Base-by-base conservation (phyloP, 1,140 invertebrate genomes). In the Metaphire vulgaris region DNA sequence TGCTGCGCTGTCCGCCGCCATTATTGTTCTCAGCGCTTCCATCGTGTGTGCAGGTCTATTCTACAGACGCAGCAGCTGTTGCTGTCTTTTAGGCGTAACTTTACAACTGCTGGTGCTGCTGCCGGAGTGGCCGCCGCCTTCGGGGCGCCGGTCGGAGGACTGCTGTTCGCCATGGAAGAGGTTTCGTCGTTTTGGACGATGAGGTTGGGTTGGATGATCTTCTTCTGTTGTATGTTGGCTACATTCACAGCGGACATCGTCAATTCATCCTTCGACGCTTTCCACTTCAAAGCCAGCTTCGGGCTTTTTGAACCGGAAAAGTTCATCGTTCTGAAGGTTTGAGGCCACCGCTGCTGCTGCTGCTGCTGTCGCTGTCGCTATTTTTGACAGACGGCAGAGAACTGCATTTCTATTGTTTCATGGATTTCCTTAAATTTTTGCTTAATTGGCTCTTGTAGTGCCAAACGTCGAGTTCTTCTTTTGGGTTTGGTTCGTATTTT, bases 51-150 rank as follows among this genome's bases (percentile, higher is more conserved):
- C n/a, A n/a, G n/a, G n/a, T n/a, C n/a, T n/a, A n/a, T n/a, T n/a
- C n/a, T n/a, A n/a, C n/a, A n/a, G n/a, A n/a, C n/a, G n/a, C n/a
- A n/a, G n/a, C n/a, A n/a, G n/a, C n/a, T n/a, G n/a, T n/a, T n/a
- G n/a, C n/a, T n/a, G n/a, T n/a, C n/a, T n/a, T n/a, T n/a, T 84
- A 99, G 99, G 86, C 87, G 97, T 70, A 98, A 99, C 87, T 99
- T 99, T 88, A 96, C 99, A 0, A 92, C 94, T 56, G 96, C 95
- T 0, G 97, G 97, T 28, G 97, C 96, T 1, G 96, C 97, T 0
- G 94, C 95, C 15, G 97, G 97, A 1, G 96, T 86, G 26, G 92
- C 95, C 0, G 95, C 96, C 33, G 96, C 97, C 76, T 99, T 99
- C 86, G 96, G 96, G 32, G 93, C 96, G 68, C 96, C 97, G 69